Percentiles rank a stretch among this genome's conserved stretches.
These are phyloP conservation scores for Callorhinus ursinus DNA, from an alignment of 2,113 vertebrate species.

Conservation along the genomic window DNA sequence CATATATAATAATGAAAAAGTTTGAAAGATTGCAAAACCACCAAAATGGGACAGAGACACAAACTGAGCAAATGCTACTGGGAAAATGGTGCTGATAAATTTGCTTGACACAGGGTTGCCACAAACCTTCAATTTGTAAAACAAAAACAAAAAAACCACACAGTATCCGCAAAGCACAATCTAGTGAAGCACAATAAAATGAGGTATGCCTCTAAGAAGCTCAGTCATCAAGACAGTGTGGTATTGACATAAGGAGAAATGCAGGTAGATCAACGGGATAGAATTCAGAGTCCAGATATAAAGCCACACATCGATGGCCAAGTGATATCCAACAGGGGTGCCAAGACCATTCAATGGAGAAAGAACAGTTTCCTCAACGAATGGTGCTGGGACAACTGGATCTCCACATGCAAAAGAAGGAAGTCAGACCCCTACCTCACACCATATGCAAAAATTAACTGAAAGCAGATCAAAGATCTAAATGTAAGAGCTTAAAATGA, in stretches of 20 bases:
- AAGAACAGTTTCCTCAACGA: not conserved
- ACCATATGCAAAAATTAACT: not conserved
- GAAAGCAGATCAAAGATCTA: not conserved
- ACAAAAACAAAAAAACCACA: not conserved
- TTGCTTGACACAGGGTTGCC: not conserved
- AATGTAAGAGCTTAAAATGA: not conserved
- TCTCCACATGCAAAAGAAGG: not conserved
- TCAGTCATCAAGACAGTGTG: not conserved
- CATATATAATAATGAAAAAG: not conserved
- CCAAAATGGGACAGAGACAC: not conserved
- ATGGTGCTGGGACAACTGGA: not conserved
- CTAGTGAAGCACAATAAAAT: not conserved
- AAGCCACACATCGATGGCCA: not conserved
- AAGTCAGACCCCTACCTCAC: not conserved
- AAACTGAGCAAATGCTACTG: not conserved
- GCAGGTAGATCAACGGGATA: not conserved
- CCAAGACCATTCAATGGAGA: not conserved
- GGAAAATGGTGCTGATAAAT: not conserved
- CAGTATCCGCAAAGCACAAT: not conserved
- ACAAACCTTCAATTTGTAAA: not conserved
- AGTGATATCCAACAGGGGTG: not conserved
- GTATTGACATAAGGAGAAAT: not conserved
- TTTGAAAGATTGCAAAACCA: not conserved
- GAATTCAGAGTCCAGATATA: not conserved
- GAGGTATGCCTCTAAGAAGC: not conserved